phyloP scores from a whole-genome alignment of 2,797 vertebrate species.

The Thunnus albacares region DNA sequence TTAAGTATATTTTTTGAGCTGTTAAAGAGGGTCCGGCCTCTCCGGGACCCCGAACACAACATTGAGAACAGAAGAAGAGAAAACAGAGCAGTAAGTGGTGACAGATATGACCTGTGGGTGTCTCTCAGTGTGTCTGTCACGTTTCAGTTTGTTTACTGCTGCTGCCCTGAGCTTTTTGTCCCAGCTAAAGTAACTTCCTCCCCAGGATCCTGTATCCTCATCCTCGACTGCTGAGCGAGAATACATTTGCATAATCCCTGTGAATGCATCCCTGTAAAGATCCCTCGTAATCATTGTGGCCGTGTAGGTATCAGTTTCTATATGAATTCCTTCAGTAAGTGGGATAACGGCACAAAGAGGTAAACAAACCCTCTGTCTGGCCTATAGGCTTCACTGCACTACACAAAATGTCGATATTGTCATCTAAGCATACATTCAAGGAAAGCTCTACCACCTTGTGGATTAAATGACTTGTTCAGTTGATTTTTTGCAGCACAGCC shows the following conservation, averaged over 20 bases:
- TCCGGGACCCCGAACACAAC: neutral
- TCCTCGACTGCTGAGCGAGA: constrained; percentile 26
- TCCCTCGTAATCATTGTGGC: constrained; percentile 29
- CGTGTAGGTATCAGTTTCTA: constrained; percentile 32
- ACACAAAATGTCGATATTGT: neutral
- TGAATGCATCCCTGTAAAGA: constrained; percentile 40
- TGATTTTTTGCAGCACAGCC: constrained; percentile 15
- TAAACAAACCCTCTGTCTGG: constrained; percentile 37
- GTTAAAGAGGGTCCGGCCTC: no score
- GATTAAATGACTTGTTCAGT: constrained; percentile 28
- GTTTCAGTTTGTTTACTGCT: constrained; percentile 57
- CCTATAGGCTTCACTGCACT: neutral
- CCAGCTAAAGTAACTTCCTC: constrained; percentile 48
- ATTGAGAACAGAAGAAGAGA: constrained; percentile 5
- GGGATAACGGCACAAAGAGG: constrained; percentile 33
- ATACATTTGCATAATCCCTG: constrained; percentile 64
- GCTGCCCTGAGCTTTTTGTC: constrained; percentile 49
- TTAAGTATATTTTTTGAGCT: no score
- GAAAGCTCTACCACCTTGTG: neutral
- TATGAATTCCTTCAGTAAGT: neutral
- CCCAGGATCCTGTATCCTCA: constrained; percentile 51
- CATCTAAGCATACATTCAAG: neutral
- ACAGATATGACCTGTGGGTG: constrained; percentile 52
- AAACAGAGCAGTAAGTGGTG: constrained; percentile 10
- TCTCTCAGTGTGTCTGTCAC: constrained; percentile 43